Evolutionary conservation across 1,140 invertebrate genomes (phyloP).

Genomic region (Tetramorium simillimum): DNA sequence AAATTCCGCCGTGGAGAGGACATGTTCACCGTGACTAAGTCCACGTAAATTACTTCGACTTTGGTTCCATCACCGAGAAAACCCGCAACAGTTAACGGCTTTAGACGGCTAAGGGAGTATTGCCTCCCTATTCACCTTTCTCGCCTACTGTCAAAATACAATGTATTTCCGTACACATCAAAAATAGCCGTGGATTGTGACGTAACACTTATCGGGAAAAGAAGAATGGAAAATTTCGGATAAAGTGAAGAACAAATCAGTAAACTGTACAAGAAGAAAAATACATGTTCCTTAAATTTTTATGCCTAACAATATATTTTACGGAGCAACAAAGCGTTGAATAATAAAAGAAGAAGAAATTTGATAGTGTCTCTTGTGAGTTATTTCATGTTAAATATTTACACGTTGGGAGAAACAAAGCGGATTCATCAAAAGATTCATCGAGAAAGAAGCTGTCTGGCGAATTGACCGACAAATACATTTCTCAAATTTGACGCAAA

Average conservation of each 20-base stretch:
- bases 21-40: conserved; percentile 48
- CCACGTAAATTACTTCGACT: conserved; percentile 59
- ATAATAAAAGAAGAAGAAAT: too few species aligned
- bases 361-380: background rate
- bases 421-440: background rate
- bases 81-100: conserved; percentile 37
- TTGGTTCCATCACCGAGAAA: conserved; percentile 17
- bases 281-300: background rate
- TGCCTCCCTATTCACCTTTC: background rate
- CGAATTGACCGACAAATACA: conserved; percentile 3
- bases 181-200: background rate
- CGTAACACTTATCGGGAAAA: background rate
- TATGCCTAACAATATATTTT: background rate
- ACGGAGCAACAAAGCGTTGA: background rate
- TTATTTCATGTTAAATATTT: background rate
- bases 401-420: background rate
- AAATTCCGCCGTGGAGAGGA: background rate
- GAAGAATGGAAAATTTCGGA: background rate
- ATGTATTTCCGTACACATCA: background rate
- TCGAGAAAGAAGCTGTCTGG: background rate
- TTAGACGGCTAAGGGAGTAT: background rate
- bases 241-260: conserved; percentile 5
- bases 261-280: background rate
- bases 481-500: conserved; percentile 5
- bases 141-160: background rate